Conservation (phyloP, 2,113 vertebrate species). For the Axis porcinus region DNA sequence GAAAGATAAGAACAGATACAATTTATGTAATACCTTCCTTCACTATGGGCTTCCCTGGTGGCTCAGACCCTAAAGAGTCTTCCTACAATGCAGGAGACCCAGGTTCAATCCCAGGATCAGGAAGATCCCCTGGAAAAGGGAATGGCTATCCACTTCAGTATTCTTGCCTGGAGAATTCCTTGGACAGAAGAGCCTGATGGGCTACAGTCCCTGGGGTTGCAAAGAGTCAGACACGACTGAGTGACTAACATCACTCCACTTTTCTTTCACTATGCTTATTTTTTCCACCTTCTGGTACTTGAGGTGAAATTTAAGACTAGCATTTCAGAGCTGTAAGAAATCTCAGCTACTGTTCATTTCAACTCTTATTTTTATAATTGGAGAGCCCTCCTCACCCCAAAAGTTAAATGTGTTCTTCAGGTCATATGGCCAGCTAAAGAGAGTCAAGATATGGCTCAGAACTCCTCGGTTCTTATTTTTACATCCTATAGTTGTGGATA, state of each 20-base stretch:
- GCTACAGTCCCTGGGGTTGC: not conserved
- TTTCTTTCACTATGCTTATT: not conserved
- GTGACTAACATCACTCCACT: not conserved
- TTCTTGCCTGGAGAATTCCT: not conserved
- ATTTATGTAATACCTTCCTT: not conserved
- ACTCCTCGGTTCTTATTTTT: not conserved
- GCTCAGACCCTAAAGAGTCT: not conserved
- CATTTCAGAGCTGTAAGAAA: not conserved
- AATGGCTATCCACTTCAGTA: not conserved
- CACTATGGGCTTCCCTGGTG: not conserved
- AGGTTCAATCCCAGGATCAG: not conserved
- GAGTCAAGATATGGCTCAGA: not conserved
- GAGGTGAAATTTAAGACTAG: not conserved
- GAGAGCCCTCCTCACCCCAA: not conserved
- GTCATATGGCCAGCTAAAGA: not conserved
- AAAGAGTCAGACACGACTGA: not conserved
- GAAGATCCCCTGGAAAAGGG: not conserved
- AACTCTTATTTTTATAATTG: not conserved
- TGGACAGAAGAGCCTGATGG: not conserved
- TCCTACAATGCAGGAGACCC: not conserved
- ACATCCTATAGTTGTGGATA: not conserved
- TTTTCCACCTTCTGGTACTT: not conserved
- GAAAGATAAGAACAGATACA: not conserved
- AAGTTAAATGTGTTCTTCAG: conserved; percentile 15
- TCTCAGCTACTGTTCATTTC: not conserved